Evolutionary conservation across 2,888 invertebrate species (phyloP).

Genomic region (Cheilosia grossa): DNA sequence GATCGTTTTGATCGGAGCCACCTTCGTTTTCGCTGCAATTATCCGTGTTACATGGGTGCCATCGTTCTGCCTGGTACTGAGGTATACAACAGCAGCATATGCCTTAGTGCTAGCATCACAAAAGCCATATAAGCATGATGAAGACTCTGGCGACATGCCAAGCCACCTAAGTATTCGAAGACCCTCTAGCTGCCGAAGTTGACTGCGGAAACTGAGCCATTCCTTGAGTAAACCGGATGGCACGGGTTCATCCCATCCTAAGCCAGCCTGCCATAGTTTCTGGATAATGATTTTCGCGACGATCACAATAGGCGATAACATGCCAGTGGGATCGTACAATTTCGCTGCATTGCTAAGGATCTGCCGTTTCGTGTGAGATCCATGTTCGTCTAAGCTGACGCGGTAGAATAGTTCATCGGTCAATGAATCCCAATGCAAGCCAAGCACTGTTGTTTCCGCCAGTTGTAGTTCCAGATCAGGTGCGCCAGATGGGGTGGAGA

Average conservation of each 20-base stretch:
- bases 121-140: conserved; percentile 2
- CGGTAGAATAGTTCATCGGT: conserved; percentile 28
- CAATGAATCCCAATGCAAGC: conserved; percentile 28
- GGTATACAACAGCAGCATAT: too few relatives aligned
- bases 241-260: conserved; percentile 18
- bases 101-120: too few relatives aligned
- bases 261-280: conserved; percentile 7
- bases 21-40: too few relatives aligned
- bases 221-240: conserved; percentile 11
- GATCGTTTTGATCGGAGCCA: conserved; percentile 1
- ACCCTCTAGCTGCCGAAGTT: conserved; percentile 7
- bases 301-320: neutral
- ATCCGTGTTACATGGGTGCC: too few relatives aligned
- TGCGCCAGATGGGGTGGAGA: neutral
- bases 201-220: conserved; percentile 26
- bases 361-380: conserved; percentile 15
- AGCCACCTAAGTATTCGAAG: conserved; percentile 35
- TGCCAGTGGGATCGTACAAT: conserved; percentile 4
- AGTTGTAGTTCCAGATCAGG: neutral
- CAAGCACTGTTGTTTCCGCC: conserved; percentile 13
- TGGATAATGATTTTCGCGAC: neutral
- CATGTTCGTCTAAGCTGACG: neutral
- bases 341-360: neutral
- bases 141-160: conserved; percentile 10
- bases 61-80: too few relatives aligned